These are phyloP conservation scores for Drosophila nasuta DNA, from an alignment of 1,140 invertebrate genomes.

Conservation along the genomic window DNA sequence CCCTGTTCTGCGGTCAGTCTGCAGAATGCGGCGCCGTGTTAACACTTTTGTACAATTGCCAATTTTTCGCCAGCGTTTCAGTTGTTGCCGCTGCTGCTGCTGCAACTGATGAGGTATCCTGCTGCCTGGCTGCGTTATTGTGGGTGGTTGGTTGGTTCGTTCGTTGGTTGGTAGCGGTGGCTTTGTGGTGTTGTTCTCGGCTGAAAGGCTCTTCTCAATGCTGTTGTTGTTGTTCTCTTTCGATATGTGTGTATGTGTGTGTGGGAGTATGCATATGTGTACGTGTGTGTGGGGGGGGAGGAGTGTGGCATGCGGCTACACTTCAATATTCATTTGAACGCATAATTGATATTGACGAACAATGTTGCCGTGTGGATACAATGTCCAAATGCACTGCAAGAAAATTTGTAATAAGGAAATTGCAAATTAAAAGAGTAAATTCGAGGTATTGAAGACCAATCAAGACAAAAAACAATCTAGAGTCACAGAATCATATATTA, in stretches of 20 bases:
- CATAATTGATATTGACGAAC: conserved; percentile 83
- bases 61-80: conserved; percentile 69
- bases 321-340: conserved; percentile 83
- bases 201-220: conserved; percentile 2
- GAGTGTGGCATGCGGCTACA: conserved; percentile 69
- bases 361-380: conserved; percentile 65
- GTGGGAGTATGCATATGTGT: background rate
- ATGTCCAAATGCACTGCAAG: conserved; percentile 53
- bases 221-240: background rate
- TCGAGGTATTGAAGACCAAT: no score
- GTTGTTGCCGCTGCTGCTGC: conserved; percentile 5
- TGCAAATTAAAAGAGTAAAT: no score
- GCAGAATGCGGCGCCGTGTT: conserved; percentile 79
- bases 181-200: conserved; percentile 67
- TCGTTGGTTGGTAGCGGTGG: conserved; percentile 54
- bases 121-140: conserved; percentile 12
- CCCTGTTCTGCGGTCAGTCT: conserved; percentile 72
- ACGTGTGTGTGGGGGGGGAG: conserved; percentile 16
- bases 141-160: conserved; percentile 16
- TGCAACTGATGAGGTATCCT: conserved; percentile 56
- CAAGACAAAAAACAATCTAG: no score
- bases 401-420: conserved; percentile 20
- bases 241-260: conserved; percentile 10
- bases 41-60: conserved; percentile 83
- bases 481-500: no score